These are phyloP conservation scores for Drosophila bocki DNA, from an alignment of 1,140 invertebrate species.

Conservation along the genomic window DNA sequence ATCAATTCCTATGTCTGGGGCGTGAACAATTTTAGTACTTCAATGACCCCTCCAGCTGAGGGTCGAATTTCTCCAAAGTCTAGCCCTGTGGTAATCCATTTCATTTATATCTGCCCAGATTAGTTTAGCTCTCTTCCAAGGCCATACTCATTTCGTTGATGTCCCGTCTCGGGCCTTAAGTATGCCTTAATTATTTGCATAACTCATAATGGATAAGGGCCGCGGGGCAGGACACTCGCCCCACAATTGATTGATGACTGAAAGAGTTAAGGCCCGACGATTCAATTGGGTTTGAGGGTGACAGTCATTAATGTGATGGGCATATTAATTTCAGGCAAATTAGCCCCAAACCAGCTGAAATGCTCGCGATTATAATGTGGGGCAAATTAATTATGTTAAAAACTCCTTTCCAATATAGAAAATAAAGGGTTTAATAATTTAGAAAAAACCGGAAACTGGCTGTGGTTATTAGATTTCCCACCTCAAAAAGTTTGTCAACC, in stretches of 20 bases:
- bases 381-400: conserved; percentile 40
- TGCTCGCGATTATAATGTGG: conserved; percentile 3
- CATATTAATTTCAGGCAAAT: conserved; percentile 53
- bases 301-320: conserved; percentile 54
- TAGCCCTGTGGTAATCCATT: conserved; percentile 24
- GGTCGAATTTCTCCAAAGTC: conserved; percentile 8
- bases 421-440: conserved; percentile 31
- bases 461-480: conserved; percentile 29
- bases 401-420: conserved; percentile 4
- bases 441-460: conserved; percentile 9
- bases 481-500: conserved; percentile 40
- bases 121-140: conserved; percentile 16
- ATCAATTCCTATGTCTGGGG: conserved; percentile 27
- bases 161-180: background rate
- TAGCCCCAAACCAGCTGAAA: conserved; percentile 27
- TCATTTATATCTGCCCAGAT: conserved; percentile 34
- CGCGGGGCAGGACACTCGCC: conserved; percentile 31
- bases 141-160: conserved; percentile 51
- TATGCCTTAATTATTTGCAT: conserved; percentile 59
- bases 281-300: conserved; percentile 40
- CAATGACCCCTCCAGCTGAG: conserved; percentile 14
- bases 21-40: conserved; percentile 47
- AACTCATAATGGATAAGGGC: conserved; percentile 44
- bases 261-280: conserved; percentile 34
- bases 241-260: conserved; percentile 47